Evolutionary conservation across 2,888 invertebrate genomes (phyloP).

Genomic region (Mimachlamys varia): DNA sequence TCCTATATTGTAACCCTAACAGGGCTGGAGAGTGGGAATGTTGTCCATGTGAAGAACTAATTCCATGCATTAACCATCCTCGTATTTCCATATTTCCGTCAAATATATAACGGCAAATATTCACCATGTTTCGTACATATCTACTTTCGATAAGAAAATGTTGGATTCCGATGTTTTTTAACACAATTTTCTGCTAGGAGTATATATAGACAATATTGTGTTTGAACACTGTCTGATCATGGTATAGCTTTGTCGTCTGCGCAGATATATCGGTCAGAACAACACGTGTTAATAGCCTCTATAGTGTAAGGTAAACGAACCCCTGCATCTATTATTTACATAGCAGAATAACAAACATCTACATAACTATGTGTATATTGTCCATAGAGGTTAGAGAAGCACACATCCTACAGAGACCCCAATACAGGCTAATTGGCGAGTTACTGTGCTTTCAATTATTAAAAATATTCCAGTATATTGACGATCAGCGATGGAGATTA

Average conservation of each 20-base stretch:
- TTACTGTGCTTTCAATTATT: background rate
- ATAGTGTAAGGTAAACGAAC: background rate
- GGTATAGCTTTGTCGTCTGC: background rate
- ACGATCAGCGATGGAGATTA: background rate
- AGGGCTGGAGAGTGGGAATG: too few relatives aligned
- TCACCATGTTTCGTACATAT: background rate
- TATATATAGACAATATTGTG: too few relatives aligned
- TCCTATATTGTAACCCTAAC: too few relatives aligned
- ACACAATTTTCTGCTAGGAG: too few relatives aligned
- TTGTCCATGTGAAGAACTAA: too few relatives aligned
- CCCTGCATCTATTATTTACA: constrained; percentile 7
- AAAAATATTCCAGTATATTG: background rate
- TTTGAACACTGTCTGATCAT: background rate
- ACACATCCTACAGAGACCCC: background rate
- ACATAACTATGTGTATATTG: background rate
- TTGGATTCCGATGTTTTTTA: background rate
- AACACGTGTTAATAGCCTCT: background rate
- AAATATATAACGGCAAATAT: background rate
- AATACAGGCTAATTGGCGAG: background rate
- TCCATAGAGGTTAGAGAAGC: background rate
- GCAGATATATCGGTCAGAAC: background rate
- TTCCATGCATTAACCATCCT: too few relatives aligned
- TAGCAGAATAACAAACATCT: background rate
- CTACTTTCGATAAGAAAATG: background rate
- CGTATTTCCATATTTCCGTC: too few relatives aligned